Evolutionary conservation across 2,888 invertebrate genomes (phyloP).

Genomic region (Opisthograptis luteolata): DNA sequence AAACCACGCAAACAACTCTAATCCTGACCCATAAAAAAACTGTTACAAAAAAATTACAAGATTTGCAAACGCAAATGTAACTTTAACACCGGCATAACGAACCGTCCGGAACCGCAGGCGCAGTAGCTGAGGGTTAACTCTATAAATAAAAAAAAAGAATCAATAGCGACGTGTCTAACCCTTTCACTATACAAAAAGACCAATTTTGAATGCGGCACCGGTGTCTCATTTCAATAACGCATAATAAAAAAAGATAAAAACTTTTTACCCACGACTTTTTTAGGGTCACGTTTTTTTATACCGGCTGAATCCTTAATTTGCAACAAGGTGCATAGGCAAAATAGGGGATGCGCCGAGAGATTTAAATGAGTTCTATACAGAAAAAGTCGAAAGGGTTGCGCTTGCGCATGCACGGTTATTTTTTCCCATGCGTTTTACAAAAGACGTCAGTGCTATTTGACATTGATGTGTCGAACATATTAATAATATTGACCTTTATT

Average conservation of each 20-base stretch:
- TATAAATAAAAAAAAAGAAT: slow-evolving; percentile 54
- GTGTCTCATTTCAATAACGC: slow-evolving; percentile 84
- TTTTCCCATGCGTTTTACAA: slow-evolving; percentile 72
- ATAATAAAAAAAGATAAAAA: slow-evolving; percentile 78
- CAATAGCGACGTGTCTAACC: slow-evolving; percentile 69
- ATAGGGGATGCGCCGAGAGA: slow-evolving; percentile 70
- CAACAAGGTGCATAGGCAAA: slow-evolving; percentile 82
- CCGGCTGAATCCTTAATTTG: slow-evolving; percentile 80
- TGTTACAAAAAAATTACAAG: slow-evolving; percentile 34
- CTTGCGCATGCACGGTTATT: slow-evolving; percentile 49
- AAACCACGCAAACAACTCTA: slow-evolving; percentile 14
- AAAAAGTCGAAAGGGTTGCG: slow-evolving; percentile 68
- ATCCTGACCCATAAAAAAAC: slow-evolving; percentile 19
- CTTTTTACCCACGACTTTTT: slow-evolving; percentile 79
- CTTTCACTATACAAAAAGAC: slow-evolving; percentile 74
- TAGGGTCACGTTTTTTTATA: slow-evolving; percentile 78
- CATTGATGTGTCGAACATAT: slow-evolving; percentile 66
- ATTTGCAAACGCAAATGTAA: slow-evolving; percentile 64
- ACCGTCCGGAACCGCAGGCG: slow-evolving; percentile 74
- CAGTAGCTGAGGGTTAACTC: slow-evolving; percentile 66
- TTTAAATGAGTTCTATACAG: slow-evolving; percentile 78
- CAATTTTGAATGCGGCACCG: slow-evolving; percentile 81
- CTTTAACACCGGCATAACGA: slow-evolving; percentile 77
- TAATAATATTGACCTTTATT: slow-evolving; percentile 52
- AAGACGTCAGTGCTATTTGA: slow-evolving; percentile 69